A percentile compares a stretch with the other conserved stretches of the same genome.
Evolutionary conservation across 2,888 invertebrate species (phyloP).

Genomic region (Endotricha flammealis): DNA sequence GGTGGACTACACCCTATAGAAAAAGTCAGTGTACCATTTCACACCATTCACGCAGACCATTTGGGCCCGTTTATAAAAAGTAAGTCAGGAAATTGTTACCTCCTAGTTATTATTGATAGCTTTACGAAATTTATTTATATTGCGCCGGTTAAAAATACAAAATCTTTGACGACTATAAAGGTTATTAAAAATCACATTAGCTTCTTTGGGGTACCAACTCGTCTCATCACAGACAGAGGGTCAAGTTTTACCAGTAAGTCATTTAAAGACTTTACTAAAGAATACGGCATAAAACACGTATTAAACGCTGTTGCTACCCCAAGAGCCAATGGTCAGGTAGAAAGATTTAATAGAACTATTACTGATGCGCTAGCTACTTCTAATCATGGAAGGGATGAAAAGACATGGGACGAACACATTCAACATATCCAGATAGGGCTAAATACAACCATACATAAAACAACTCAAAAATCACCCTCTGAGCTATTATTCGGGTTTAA

Average conservation of each 20-base stretch:
- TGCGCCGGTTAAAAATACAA: constrained; percentile 20
- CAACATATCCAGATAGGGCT: constrained; percentile 16
- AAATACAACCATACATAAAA: constrained; percentile 16
- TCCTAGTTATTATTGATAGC: constrained; percentile 19
- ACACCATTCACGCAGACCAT: constrained; percentile 27
- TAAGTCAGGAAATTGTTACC: constrained; percentile 18
- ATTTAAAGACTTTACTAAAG: constrained; percentile 15
- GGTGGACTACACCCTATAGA: constrained; percentile 22
- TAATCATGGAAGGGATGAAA: constrained; percentile 5
- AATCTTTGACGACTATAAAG: constrained; percentile 15
- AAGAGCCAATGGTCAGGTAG: constrained; percentile 16
- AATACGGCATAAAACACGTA: constrained; percentile 16
- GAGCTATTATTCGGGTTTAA: constrained; percentile 18
- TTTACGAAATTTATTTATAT: constrained; percentile 22
- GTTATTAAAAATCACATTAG: constrained; percentile 18
- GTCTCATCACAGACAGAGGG: constrained; percentile 17
- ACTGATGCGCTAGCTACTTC: constrained; percentile 10
- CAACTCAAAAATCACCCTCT: constrained; percentile 16
- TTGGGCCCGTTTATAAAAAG: constrained; percentile 19
- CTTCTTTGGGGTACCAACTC: constrained; percentile 17
- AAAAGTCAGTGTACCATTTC: constrained; percentile 19
- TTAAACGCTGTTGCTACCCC: constrained; percentile 22
- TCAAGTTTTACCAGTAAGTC: constrained; percentile 14
- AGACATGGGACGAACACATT: constrained; percentile 11
- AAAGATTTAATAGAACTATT: constrained; percentile 13